Evolutionary conservation across 1,140 invertebrate genomes (phyloP), one percentile per base, ranked within the genome.

Genomic region (Formica exsecta): DNA sequence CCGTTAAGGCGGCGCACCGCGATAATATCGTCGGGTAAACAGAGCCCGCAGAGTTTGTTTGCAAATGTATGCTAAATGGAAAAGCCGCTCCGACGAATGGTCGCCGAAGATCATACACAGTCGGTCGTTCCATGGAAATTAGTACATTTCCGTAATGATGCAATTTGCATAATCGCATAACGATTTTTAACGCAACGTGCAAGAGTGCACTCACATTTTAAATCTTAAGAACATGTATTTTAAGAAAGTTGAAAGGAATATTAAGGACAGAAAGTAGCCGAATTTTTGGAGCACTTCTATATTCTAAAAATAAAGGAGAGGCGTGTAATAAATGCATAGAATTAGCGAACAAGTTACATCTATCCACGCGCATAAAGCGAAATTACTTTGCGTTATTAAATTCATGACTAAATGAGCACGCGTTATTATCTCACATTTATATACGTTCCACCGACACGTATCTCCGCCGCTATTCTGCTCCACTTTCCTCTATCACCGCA

Each of bases 31-130:
- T 59, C 77, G 48, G 0, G 64, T 66, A 80, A 80, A 80, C 51
- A 80, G 64, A 57, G 65, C 32, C 48, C 32, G 48, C 51, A 16
- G 48, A 70, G 54, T 80, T 80, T 80, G 77, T 80, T 70, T 80
- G 77, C 77, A 80, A 80, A 80, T 80, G 48, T 80, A 80, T 80
- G 77, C 77, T 80, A 80, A 80, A 80, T 80, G 48, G 16, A 36
- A 80, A n/a, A 59, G 65, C 36, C 77, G 22, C 36, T 57, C 32
- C 65, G 77, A 25, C 51, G 48, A 80, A 65, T 32, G 7, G 36
- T 70, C 64, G 13, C 51, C 44, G 65, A 57, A 16, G 48, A 70
- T 70, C 22, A 57, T 80, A 68, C 57, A 68, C 36, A 64, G 36
- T 54, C 54, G 77, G 51, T 36, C 32, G 64, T 80, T 32, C 22